Base-by-base conservation (phyloP, 2,113 vertebrate genomes). In the Prunella fulvescens region DNA sequence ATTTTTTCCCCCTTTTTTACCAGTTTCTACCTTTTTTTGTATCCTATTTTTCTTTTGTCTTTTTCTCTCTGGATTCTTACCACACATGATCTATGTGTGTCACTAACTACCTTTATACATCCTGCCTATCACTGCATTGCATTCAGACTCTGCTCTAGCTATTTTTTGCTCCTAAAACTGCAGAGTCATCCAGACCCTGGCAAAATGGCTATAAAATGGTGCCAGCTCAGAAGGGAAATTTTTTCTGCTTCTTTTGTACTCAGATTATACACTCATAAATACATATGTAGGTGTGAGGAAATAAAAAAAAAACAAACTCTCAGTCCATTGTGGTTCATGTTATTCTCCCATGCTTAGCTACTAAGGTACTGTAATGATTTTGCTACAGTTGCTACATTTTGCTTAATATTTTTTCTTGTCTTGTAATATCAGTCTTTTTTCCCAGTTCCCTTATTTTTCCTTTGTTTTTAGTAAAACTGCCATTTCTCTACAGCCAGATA, bases 1-100 rank as follows among this genome's bases (percentile, higher is more conserved):
- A 44, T 78, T 86, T 65, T 22, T 84, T 93, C 67, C 26, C 37
- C 40, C 11, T 87, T 92, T 92, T 64, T 92, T n/a, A 74, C 17
- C 20, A 28, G 8, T 56, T 86, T 72, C n/a, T 35, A 53, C 28
- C 8, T 33, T 57, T 47, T 44, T 57, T 45, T 40, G 5, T 40
- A 17, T 37, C 7, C 1, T 33, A 3, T 22, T 65, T 69, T 82
- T 50, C 26, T 35, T 82, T 71, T 3, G 1, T 14, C 14, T 44
- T 79, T 77, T 83, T 66, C 11, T 62, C 20, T 71, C 33, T 60
- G 33, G 16, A 29, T 50, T 82, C 12, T 60, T 70, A 20, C 39
- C 13, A 44, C 53, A 48, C 0, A 2, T 9, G 12, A 31, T 61
- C 54, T 69, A 0, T 47, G 22, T 8, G 39, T 65, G 29, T 50